phyloP scores from a whole-genome alignment of 2,797 vertebrate genomes.

The Rhadinocentrus ornatus region DNA sequence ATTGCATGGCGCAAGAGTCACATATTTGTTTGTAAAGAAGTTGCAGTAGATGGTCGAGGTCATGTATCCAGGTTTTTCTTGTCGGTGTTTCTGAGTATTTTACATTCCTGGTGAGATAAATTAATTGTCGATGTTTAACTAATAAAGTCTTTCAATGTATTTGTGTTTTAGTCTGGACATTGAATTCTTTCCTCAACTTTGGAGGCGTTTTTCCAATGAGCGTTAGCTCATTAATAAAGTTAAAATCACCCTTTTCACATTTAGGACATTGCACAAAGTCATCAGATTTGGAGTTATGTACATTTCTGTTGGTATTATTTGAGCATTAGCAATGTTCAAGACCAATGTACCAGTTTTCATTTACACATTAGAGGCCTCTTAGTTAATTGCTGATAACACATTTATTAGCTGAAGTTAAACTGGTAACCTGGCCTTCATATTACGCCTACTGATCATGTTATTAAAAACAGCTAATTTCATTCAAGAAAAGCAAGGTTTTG shows the following conservation, averaged over 20 bases:
- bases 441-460: not conserved
- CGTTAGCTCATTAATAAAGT: constrained; percentile 26
- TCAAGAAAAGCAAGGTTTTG: not conserved
- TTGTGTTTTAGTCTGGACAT: not conserved
- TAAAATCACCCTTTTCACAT: not conserved
- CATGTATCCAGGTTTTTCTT: not conserved
- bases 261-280: constrained; percentile 25
- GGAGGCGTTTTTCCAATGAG: not conserved
- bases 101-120: not conserved
- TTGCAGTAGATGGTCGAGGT: not conserved
- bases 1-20: not conserved
- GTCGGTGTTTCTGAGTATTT: not conserved
- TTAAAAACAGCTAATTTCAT: not conserved
- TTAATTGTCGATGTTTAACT: not conserved
- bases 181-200: not conserved
- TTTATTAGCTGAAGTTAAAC: not conserved
- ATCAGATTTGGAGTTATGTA: constrained; percentile 8
- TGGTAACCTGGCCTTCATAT: not conserved
- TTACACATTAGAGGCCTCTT: not conserved
- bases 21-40: not conserved
- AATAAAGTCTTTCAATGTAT: not conserved
- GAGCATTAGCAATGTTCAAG: not conserved
- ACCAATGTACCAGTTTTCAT: not conserved
- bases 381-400: not conserved
- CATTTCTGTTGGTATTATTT: not conserved